Evolutionary conservation across 2,113 vertebrate species (phyloP).

Genomic region (Bambusicola thoracicus): DNA sequence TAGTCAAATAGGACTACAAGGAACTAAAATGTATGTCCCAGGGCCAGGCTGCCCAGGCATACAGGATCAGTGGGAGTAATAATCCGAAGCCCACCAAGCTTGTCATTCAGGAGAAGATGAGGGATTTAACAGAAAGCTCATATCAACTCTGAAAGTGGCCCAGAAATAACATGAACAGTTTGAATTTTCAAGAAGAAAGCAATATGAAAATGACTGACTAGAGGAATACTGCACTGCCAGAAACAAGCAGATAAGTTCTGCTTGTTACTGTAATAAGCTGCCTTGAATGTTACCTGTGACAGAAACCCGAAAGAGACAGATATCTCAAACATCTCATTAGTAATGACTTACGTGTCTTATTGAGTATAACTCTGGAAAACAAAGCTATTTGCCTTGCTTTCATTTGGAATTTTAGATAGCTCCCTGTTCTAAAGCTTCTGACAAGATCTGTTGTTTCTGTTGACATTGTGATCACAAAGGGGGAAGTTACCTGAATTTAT

Average conservation of each 20-base stretch:
- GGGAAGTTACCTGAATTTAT: background rate
- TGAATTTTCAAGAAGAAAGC: background rate
- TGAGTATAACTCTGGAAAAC: background rate
- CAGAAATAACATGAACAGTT: background rate
- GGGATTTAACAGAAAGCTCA: background rate
- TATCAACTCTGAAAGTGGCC: background rate
- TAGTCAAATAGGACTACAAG: background rate
- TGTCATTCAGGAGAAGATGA: background rate
- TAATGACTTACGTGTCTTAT: background rate
- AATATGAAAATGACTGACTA: background rate
- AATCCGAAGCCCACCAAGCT: background rate
- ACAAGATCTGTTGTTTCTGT: background rate
- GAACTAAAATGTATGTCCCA: background rate
- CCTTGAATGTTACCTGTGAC: background rate
- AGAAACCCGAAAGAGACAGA: background rate
- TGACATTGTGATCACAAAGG: background rate
- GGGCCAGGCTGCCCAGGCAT: background rate
- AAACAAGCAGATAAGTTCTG: background rate
- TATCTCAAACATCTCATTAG: background rate
- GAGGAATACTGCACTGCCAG: background rate
- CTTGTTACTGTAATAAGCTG: background rate
- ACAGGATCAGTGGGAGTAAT: background rate
- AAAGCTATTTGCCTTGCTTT: background rate
- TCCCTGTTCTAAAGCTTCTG: background rate
- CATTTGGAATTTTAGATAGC: background rate